Conservation (phyloP, 2,113 vertebrate species). For the Chaetorhynchus papuensis region DNA sequence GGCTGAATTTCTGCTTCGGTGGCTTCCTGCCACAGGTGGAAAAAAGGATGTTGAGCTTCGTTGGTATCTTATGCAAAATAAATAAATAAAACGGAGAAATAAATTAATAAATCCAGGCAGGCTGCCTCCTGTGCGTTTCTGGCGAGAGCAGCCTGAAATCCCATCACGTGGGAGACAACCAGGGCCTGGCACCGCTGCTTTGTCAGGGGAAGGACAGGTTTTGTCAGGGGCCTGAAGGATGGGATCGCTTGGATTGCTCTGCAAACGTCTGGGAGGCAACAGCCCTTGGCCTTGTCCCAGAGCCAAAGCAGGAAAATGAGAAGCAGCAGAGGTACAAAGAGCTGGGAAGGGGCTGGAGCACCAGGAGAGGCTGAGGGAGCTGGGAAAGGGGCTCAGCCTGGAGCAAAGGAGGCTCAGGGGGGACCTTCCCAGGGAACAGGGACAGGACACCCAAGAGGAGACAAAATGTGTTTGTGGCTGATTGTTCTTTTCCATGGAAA, state of each 20-base stretch:
- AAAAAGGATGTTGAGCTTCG: background rate
- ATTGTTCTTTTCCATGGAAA: no score
- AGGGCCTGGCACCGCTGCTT: background rate
- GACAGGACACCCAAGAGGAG: background rate
- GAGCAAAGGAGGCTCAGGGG: background rate
- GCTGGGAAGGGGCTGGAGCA: background rate
- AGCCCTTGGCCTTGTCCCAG: background rate
- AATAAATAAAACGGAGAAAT: background rate
- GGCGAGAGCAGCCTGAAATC: background rate
- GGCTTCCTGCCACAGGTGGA: background rate
- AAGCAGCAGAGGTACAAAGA: background rate
- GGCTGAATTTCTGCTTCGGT: background rate
- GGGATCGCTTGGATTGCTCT: background rate
- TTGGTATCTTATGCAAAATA: background rate
- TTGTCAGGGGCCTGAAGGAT: background rate
- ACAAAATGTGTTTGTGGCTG: no score
- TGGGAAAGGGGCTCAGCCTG: background rate
- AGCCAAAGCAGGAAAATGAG: background rate
- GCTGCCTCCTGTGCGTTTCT: background rate
- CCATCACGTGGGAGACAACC: conserved; percentile 42
- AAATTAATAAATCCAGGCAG: background rate
- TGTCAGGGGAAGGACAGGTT: background rate
- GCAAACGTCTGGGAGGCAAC: background rate
- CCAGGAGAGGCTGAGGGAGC: background rate
- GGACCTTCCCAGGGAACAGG: background rate